Conservation (phyloP, 2,888 invertebrate species). For the Pecten maximus region DNA sequence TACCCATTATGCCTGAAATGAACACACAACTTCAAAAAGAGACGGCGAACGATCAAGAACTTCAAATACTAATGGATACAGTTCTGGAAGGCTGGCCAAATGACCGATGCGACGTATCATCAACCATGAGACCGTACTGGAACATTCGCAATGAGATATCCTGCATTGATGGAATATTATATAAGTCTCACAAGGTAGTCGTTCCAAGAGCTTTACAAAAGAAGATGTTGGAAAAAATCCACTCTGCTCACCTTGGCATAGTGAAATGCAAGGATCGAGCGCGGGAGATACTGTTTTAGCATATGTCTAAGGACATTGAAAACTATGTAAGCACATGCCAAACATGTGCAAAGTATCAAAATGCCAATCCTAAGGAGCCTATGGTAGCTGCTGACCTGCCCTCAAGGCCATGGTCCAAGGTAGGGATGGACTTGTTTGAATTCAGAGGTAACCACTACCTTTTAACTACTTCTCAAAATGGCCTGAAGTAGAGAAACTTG, state of each 20-base stretch:
- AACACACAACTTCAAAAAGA: background rate
- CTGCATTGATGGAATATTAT: background rate
- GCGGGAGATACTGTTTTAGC: conserved; percentile 48
- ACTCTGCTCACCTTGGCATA: background rate
- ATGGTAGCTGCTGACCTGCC: conserved; percentile 47
- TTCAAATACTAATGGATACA: background rate
- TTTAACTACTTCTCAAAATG: conserved; percentile 51
- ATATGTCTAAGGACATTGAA: conserved; percentile 42
- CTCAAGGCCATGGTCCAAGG: conserved; percentile 49
- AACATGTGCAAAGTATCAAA: conserved; percentile 44
- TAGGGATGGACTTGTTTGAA: conserved; percentile 52
- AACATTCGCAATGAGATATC: conserved; percentile 47
- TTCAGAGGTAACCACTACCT: conserved; percentile 47
- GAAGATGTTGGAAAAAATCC: too few species aligned
- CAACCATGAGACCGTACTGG: conserved; percentile 36
- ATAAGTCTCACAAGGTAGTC: background rate
- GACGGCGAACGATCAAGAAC: background rate
- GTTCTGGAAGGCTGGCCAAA: conserved; percentile 42
- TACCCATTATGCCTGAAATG: background rate
- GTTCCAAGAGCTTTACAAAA: too few species aligned
- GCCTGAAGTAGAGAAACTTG: conserved; percentile 53
- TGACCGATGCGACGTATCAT: background rate
- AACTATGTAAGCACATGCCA: conserved; percentile 47
- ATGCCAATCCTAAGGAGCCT: conserved; percentile 46
- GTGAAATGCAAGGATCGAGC: conserved; percentile 48